These are phyloP conservation scores for Balaeniceps rex DNA, from an alignment of 2,113 vertebrate genomes.

Conservation along the genomic window DNA sequence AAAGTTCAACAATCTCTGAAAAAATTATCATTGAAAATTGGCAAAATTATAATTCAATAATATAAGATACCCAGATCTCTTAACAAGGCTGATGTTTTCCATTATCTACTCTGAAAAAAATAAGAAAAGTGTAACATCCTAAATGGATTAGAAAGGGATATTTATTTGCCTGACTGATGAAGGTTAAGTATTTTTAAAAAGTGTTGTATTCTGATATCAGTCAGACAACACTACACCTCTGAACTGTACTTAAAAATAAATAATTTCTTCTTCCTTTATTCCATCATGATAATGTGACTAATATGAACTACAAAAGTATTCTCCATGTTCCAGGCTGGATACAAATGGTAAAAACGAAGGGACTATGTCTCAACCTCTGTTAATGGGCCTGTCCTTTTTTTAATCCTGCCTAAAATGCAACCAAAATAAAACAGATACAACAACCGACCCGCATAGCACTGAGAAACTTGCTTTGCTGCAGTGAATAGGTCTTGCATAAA, in stretches of 20 bases:
- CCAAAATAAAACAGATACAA: background rate
- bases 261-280: constrained; percentile 52
- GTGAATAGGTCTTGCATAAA: background rate
- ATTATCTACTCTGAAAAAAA: constrained; percentile 42
- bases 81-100: constrained; percentile 59
- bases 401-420: background rate
- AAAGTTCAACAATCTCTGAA: background rate
- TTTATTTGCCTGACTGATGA: constrained; percentile 66
- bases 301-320: constrained; percentile 34
- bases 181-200: constrained; percentile 66
- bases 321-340: background rate
- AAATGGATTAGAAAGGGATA: constrained; percentile 49
- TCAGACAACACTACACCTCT: constrained; percentile 62
- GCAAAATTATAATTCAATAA: background rate
- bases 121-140: constrained; percentile 34
- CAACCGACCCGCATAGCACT: background rate
- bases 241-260: constrained; percentile 60
- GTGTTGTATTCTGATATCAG: constrained; percentile 61
- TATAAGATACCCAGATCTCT: constrained; percentile 34
- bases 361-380: background rate
- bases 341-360: background rate
- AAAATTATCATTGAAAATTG: background rate
- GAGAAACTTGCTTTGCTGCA: background rate
- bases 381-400: background rate
- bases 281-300: constrained; percentile 44